These are phyloP conservation scores for Meloidogyne hapla DNA, from an alignment of 1,140 invertebrate genomes.

Conservation along the genomic window DNA sequence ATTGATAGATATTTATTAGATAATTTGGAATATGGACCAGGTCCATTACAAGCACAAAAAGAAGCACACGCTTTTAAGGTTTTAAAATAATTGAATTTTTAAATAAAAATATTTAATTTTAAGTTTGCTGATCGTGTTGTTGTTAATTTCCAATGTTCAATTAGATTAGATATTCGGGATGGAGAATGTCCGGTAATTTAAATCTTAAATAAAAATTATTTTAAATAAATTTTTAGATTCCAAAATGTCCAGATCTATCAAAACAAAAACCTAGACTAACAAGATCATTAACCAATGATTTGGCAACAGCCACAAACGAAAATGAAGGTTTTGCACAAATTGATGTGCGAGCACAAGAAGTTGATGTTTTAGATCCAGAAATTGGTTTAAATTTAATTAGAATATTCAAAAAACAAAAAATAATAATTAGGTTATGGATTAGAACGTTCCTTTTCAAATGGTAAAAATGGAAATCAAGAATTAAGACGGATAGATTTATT, in stretches of 20 bases:
- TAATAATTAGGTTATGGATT: conserved; percentile 5
- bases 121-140: conserved; percentile 61
- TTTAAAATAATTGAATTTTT: conserved; percentile 5
- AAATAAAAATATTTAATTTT: conserved; percentile 48
- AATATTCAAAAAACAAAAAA: not conserved
- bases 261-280: conserved; percentile 43
- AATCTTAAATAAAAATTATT: conserved; percentile 8
- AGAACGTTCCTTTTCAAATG: conserved; percentile 4
- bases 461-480: conserved; percentile 7
- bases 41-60: conserved; percentile 19
- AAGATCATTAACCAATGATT: conserved; percentile 32
- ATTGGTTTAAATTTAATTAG: conserved; percentile 33
- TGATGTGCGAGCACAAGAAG: conserved; percentile 48
- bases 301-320: not conserved
- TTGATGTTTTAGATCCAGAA: conserved; percentile 53
- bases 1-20: conserved; percentile 59
- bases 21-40: conserved; percentile 59
- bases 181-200: conserved; percentile 55
- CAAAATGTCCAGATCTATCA: conserved; percentile 55
- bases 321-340: conserved; percentile 40
- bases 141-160: conserved; percentile 61
- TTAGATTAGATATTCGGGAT: conserved; percentile 57
- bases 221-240: conserved; percentile 40
- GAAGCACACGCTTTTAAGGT: conserved; percentile 16
- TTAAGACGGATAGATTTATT: not conserved